These are phyloP conservation scores for Eucidaris tribuloides DNA, from an alignment of 35 echinoderm and acorn worm genomes.

Conservation along the genomic window DNA sequence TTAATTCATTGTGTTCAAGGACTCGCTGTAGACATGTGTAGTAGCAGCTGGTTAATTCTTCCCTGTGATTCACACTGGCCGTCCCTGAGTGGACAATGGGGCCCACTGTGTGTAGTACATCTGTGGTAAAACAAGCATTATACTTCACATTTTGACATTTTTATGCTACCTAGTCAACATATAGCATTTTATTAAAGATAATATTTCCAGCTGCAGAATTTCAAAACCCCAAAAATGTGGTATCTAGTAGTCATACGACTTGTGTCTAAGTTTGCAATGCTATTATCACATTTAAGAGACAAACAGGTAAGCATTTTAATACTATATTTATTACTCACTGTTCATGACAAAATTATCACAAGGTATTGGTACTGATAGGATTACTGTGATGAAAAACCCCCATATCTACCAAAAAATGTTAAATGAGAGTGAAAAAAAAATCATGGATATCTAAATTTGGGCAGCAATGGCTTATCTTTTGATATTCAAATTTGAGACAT, in stretches of 20 bases:
- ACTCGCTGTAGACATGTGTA: slow-evolving; percentile 44
- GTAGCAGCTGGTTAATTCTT: slow-evolving; percentile 66
- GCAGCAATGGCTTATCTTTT: too few relatives aligned
- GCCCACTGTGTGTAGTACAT: slow-evolving; percentile 86
- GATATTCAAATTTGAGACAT: too few relatives aligned
- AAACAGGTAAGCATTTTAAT: too few relatives aligned
- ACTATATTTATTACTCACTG: too few relatives aligned
- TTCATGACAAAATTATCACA: too few relatives aligned
- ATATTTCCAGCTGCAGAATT: not conserved
- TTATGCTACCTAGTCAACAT: not conserved
- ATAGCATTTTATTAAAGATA: not conserved
- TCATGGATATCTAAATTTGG: too few relatives aligned
- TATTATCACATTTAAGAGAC: too few relatives aligned
- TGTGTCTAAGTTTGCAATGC: too few relatives aligned
- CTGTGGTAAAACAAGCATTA: not conserved
- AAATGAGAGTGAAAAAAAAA: too few relatives aligned
- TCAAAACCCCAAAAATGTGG: not conserved
- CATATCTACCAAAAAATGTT: too few relatives aligned
- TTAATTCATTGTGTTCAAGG: slow-evolving; percentile 60
- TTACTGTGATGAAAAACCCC: too few relatives aligned
- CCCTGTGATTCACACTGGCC: not conserved
- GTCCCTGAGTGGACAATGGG: slow-evolving; percentile 18
- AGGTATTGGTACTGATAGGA: too few relatives aligned
- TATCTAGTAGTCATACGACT: not conserved
- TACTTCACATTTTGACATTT: not conserved